Evolutionary conservation across 2,797 vertebrate genomes (phyloP), one percentile per base, ranked within the genome.

Genomic region (Pampus argenteus): DNA sequence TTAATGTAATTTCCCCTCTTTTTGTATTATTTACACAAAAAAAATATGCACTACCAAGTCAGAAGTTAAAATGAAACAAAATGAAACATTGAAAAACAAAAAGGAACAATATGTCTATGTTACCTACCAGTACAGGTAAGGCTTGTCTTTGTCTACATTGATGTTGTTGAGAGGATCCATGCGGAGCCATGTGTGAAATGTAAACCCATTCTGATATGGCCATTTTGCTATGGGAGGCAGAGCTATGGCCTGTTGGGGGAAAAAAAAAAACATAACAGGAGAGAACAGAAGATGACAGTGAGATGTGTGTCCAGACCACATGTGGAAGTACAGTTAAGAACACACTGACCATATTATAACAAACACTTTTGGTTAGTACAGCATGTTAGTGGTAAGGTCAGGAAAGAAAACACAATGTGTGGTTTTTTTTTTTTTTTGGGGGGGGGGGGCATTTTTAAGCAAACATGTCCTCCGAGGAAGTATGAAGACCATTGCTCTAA

Each of bases 151-250:
- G 92, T 99, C 98, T 71, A 99, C 95, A 38, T 98, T 99, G 85
- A 99, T 98, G 93, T 99, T 99, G 94, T 97, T 99, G 91, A 98
- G 91, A 85, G 98, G 98, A 92, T 99, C 98, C 96, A 99, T 95
- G 86, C 98, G 96, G 60, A 99, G 91, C 98, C 98, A 99, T 23
- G 98, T 99, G 88, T 99, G 98, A 92, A 99, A 99, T 42, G 98
- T 98, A 87, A 99, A 99, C 56, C 98, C 98, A 77, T 95, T 99
- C 94, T 99, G 98, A 90, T 99, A 99, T 0, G 98, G 98, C 98
- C 98, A 99, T 82, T 96, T 99, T 79, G 98, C 97, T 82, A 99
- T 97, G 38, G 98, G 98, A 78, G 98, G 98, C 91, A 99, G 95
- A 81, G 98, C 98, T 91, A 99, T 98, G 26, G 98, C 98, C 98